A percentile compares a stretch with the other conserved stretches of the same genome.
phyloP scores from a whole-genome alignment of 2,113 vertebrate species.

The Tricholaema leucomelas region DNA sequence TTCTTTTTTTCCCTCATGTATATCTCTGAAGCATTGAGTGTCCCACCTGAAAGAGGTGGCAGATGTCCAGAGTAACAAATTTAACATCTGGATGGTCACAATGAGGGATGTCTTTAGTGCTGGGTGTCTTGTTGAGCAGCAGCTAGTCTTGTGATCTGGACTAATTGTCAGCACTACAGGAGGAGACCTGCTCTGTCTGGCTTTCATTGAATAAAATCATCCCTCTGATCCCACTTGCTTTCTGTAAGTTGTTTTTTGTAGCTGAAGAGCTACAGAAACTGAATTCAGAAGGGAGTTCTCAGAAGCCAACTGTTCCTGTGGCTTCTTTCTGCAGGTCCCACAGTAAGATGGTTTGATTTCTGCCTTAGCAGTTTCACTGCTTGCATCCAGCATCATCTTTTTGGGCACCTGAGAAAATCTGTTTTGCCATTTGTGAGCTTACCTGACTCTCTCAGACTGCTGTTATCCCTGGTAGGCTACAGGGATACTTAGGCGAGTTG shows the following conservation, averaged over 20 bases:
- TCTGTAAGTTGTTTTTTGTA: conserved; percentile 17
- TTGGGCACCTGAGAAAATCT: background rate
- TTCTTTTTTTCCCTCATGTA: background rate
- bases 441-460: background rate
- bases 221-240: conserved; percentile 29
- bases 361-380: background rate
- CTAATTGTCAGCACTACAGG: conserved; percentile 37
- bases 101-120: conserved; percentile 21
- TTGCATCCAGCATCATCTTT: background rate
- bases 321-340: conserved; percentile 15
- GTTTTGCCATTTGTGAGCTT: background rate
- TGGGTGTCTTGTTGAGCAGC: conserved; percentile 23
- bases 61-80: conserved; percentile 8
- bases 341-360: background rate
- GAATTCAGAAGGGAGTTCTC: conserved; percentile 32
- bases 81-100: background rate
- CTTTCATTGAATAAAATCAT: conserved; percentile 24
- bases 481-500: background rate
- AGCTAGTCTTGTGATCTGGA: background rate
- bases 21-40: background rate
- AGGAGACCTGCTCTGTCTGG: conserved; percentile 15
- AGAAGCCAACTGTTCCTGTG: conserved; percentile 6
- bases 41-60: conserved; percentile 11
- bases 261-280: conserved; percentile 33
- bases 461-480: background rate